Evolutionary conservation across 2,888 invertebrate genomes (phyloP), one percentile per base, ranked within the genome.

Genomic region (Dyspetes luteomarginatus): DNA sequence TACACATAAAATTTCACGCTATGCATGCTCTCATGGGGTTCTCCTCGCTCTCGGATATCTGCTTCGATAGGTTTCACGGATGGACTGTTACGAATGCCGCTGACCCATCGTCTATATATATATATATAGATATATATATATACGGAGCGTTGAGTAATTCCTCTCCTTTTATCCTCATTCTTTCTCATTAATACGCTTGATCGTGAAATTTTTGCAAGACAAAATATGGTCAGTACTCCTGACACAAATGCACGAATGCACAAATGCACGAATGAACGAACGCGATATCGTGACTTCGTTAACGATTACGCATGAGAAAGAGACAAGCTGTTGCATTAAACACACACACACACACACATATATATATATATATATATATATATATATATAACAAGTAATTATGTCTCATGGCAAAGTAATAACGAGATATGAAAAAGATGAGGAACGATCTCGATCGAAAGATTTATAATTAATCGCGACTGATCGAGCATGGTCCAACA

Each of bases 61-160:
- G 90, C 88, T 90, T 88, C 88, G 90, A 89, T 90, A 90, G 86
- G 86, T 90, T 89, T 89, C 89, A 90, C 88, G 90, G 90, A 89
- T 89, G 88, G 88, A 82, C 85, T 87, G 80, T 69, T 41, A 69
- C 71, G 78, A 82, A 81, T 73, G 77, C 76, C 50, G 60, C 76
- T 81, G 73, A 77, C 77, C 76, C 73, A 78, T 26, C 78, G 77
- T 60, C 36, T 62, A 2, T 36, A 9, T 36, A 36, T 36, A 9
- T 36, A 36, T 30, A 30, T 30, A 30, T 36, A 36, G 5, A 36
- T 3, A 36, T 30, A 30, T 30, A 30, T 30, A 30, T 30, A 30
- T 28, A n/a, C n/a, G n/a, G n/a, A n/a, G n/a, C n/a, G 56, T 58
- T n/a, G 26, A 69, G 69, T 69, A 43, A 69, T 69, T 69, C 69